A percentile compares a stretch with the other conserved stretches of the same genome.
These are phyloP conservation scores for Heliconius erato DNA, from an alignment of 2,888 invertebrate species.

Conservation along the genomic window DNA sequence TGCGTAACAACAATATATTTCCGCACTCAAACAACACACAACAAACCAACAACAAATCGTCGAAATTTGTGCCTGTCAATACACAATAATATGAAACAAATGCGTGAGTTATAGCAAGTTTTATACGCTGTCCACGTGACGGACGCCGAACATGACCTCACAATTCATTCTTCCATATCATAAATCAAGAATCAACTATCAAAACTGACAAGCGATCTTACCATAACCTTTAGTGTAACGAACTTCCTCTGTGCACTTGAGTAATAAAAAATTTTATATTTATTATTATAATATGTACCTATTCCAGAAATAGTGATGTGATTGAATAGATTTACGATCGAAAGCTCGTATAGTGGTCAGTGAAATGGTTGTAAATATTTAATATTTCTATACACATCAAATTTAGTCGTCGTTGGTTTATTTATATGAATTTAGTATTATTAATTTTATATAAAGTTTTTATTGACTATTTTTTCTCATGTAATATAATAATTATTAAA, in stretches of 20 bases:
- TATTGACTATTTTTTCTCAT: too few species aligned
- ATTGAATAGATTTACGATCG: slow-evolving; percentile 67
- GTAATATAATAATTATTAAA: too few species aligned
- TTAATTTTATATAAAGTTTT: background rate
- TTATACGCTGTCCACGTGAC: slow-evolving; percentile 75
- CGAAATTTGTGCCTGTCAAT: slow-evolving; percentile 64
- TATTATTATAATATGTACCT: slow-evolving; percentile 73
- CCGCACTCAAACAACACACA: slow-evolving; percentile 40
- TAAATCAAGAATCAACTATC: slow-evolving; percentile 81
- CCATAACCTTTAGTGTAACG: slow-evolving; percentile 67
- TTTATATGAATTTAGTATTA: background rate
- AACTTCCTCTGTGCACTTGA: slow-evolving; percentile 61
- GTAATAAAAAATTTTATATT: slow-evolving; percentile 84
- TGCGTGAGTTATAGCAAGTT: slow-evolving; percentile 75
- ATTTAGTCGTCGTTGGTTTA: background rate
- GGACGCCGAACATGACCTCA: slow-evolving; percentile 79
- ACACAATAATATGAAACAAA: slow-evolving; percentile 60
- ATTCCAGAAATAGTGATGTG: slow-evolving; percentile 81
- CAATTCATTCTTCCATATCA: slow-evolving; percentile 73
- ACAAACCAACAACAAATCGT: slow-evolving; percentile 27
- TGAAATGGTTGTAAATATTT: slow-evolving; percentile 29
- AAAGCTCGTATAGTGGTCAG: slow-evolving; percentile 46
- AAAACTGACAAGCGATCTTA: slow-evolving; percentile 77
- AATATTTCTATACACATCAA: slow-evolving; percentile 17
- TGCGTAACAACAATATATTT: slow-evolving; percentile 22